Percentiles rank a stretch among this genome's conserved stretches.
These are phyloP conservation scores for Brachionus rotundiformis DNA, from an alignment of 1,140 invertebrate genomes.

Conservation along the genomic window DNA sequence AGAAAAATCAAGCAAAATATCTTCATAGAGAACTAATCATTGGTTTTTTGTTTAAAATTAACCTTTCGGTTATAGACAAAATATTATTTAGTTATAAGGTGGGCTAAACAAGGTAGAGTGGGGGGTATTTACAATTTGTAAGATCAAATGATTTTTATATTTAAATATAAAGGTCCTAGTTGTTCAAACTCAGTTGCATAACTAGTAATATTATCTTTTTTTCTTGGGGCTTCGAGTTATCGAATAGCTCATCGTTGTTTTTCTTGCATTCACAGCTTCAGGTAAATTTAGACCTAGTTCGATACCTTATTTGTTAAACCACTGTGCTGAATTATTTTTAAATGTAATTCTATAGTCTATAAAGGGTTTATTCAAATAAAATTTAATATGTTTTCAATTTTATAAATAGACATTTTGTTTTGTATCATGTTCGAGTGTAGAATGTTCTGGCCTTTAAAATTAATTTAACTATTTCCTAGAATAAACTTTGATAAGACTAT, in stretches of 20 bases:
- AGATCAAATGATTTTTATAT: background rate
- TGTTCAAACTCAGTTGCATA: background rate
- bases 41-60: slow-evolving; percentile 19
- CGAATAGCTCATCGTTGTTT: background rate
- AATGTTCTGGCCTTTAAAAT: no score
- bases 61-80: slow-evolving; percentile 34
- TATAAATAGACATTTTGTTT: background rate
- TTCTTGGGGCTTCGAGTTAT: background rate
- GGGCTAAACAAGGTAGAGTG: background rate
- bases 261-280: background rate
- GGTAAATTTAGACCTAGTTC: background rate
- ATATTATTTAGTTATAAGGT: background rate
- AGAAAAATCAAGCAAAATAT: slow-evolving; percentile 18
- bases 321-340: background rate
- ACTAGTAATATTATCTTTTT: background rate
- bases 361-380: background rate
- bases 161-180: background rate
- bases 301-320: background rate
- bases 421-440: background rate
- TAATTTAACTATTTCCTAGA: no score
- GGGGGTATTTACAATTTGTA: background rate
- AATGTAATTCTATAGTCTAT: slow-evolving; percentile 1
- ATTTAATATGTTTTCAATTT: background rate
- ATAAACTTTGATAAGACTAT: no score
- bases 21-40: background rate